Evolutionary conservation across 2,888 invertebrate genomes (phyloP).

Genomic region (Cosmorhoe ocellata): DNA sequence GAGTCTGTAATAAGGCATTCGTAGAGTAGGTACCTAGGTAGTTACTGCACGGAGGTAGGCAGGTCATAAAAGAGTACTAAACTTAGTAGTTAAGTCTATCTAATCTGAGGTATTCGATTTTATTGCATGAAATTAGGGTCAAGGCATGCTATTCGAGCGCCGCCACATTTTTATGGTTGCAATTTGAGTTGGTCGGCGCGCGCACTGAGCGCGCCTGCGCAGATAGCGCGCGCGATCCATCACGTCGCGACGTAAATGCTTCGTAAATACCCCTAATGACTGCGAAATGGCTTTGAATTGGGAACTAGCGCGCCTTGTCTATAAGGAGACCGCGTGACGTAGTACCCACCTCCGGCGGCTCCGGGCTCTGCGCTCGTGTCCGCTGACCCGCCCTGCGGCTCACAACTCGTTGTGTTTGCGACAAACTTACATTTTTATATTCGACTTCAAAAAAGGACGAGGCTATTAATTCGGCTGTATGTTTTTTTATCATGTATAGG

Average conservation of each 20-base stretch:
- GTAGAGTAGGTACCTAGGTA: too few species aligned
- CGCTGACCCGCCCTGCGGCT: too few species aligned
- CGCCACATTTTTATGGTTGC: constrained; percentile 8
- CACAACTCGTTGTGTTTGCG: too few species aligned
- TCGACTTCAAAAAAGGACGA: too few species aligned
- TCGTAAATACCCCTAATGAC: background rate
- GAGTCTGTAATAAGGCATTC: too few species aligned
- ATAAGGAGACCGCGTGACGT: constrained; percentile 14
- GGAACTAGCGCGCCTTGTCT: constrained; percentile 7
- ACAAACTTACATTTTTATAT: too few species aligned
- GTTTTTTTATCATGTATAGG: too few species aligned
- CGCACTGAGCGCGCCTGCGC: constrained; percentile 5
- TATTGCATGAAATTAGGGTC: constrained; percentile 8
- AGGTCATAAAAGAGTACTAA: too few species aligned
- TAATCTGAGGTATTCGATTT: too few species aligned
- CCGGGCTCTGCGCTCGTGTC: constrained; percentile 9
- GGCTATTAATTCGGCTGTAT: too few species aligned
- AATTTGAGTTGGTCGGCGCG: constrained; percentile 3
- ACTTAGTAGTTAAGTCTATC: too few species aligned
- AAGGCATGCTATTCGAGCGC: constrained; percentile 7
- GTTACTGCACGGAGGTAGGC: too few species aligned
- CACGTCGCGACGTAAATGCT: background rate
- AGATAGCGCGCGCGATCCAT: constrained; percentile 1
- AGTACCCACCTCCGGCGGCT: constrained; percentile 17
- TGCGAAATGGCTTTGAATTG: constrained; percentile 10